Base-by-base conservation (phyloP, 2,113 vertebrate species). In the Gallinago paraguaiae region DNA sequence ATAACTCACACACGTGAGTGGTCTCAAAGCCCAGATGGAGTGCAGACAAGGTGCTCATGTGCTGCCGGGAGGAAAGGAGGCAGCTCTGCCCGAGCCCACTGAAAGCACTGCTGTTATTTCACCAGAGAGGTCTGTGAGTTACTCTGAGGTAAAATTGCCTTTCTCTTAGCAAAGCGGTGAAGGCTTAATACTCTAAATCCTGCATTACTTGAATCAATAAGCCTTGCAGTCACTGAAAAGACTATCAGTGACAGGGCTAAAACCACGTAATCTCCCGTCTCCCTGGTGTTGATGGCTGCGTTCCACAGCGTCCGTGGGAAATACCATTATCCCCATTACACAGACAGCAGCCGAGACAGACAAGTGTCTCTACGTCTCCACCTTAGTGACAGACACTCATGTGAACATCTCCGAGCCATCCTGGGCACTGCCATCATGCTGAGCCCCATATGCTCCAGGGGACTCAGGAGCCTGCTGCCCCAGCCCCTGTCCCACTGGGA, bases 141-240 rank as follows among this genome's bases (percentile, higher is more conserved):
- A 57, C 50, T 68, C 48, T 2, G 14, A 84, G n/a, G 48, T 83
- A 81, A 93, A 94, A 92, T 17, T 83, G 79, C 30, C 68, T 56
- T 92, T 91, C 96, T 83, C 82, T 86, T 88, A 83, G 76, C 43
- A 24, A 74, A 76, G 33, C 3, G 0, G 50, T 59, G 71, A 94
- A 76, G 74, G 70, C 74, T 91, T 94, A 95, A 90, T 85, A 51
- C 76, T 92, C 90, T 94, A 94, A 96, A 95, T 77, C 92, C 92
- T 80, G 65, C 56, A 64, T 77, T 83, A 86, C 90, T 92, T 86
- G 60, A 93, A 92, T 90, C 92, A 95, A 90, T 92, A 96, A 30
- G 8, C 65, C 90, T 93, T 71, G 85, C 83, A 94, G 88, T 81
- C 85, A 57, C 76, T 86, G 88, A 67, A 85, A 88, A 93, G 82